Evolutionary conservation across 2,797 vertebrate species (phyloP).

Genomic region (Gymnoscopelus microlampas): DNA sequence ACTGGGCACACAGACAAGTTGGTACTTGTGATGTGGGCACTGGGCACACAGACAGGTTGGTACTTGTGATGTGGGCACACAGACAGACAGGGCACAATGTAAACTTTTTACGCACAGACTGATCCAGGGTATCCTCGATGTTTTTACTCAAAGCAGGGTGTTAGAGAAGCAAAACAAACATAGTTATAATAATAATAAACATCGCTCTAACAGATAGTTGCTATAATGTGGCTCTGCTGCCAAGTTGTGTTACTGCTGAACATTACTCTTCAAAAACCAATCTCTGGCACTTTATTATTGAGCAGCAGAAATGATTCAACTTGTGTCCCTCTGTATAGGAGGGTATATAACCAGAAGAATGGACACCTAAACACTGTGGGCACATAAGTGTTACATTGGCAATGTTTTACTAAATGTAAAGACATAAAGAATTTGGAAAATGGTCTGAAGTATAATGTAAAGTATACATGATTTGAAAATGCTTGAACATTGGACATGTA

Average conservation of each 20-base stretch:
- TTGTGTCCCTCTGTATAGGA: slow-evolving; percentile 38
- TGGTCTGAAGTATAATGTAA: too few species aligned
- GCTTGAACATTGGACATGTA: too few species aligned
- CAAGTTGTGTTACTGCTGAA: slow-evolving; percentile 66
- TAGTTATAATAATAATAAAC: slow-evolving; percentile 13
- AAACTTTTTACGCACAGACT: slow-evolving; percentile 27
- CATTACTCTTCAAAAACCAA: slow-evolving; percentile 78
- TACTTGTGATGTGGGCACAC: slow-evolving; percentile 36
- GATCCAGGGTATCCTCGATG: slow-evolving; percentile 23
- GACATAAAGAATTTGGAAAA: too few species aligned
- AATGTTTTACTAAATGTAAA: too few species aligned
- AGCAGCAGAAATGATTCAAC: slow-evolving; percentile 64
- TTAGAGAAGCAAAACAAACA: slow-evolving; percentile 31
- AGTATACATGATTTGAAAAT: too few species aligned
- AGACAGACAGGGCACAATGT: slow-evolving; percentile 33
- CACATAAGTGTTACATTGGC: too few species aligned
- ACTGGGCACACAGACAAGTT: slow-evolving; percentile 32
- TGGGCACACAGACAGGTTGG: slow-evolving; percentile 41
- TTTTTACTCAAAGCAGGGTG: slow-evolving; percentile 36
- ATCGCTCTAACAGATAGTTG: slow-evolving; percentile 49
- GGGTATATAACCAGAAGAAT: too few species aligned
- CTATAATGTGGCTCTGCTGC: slow-evolving; percentile 52
- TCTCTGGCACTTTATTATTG: slow-evolving; percentile 87
- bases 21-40: slow-evolving; percentile 3
- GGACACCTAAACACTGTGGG: too few species aligned